These are phyloP conservation scores for Tachysurus vachellii DNA, from an alignment of 2,113 vertebrate species.

Conservation along the genomic window DNA sequence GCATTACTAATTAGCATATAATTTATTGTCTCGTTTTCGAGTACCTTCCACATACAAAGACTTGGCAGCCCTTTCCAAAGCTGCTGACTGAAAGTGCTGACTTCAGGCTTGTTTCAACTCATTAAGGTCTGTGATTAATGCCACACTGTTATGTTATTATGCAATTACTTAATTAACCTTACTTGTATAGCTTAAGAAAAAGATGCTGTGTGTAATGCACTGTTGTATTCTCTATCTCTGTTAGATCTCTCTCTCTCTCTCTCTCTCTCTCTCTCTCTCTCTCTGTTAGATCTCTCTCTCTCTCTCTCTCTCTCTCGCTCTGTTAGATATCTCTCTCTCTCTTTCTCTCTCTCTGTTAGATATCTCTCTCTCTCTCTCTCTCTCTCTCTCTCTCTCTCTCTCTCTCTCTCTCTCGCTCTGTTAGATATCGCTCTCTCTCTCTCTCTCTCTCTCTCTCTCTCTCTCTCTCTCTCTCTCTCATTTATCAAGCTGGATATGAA, in stretches of 20 bases:
- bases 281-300: not conserved
- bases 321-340: not conserved
- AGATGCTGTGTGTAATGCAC: not conserved
- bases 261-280: not conserved
- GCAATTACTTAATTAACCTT: constrained; percentile 14
- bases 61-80: constrained; percentile 4
- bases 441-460: not conserved
- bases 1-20: constrained; percentile 22
- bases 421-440: not conserved
- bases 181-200: not conserved
- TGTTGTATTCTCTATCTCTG: not conserved
- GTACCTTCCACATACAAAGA: not conserved
- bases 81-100: constrained; percentile 19
- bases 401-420: not conserved
- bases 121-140: constrained; percentile 23
- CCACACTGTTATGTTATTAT: constrained; percentile 5
- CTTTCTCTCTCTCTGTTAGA: constrained; percentile 7
- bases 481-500: constrained; percentile 4
- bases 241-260: not conserved
- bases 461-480: not conserved
- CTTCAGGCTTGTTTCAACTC: constrained; percentile 16
- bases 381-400: not conserved
- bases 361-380: not conserved
- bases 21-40: constrained; percentile 15
- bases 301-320: not conserved